phyloP scores from a whole-genome alignment of 1,140 invertebrate species.

The Nymphalis io region DNA sequence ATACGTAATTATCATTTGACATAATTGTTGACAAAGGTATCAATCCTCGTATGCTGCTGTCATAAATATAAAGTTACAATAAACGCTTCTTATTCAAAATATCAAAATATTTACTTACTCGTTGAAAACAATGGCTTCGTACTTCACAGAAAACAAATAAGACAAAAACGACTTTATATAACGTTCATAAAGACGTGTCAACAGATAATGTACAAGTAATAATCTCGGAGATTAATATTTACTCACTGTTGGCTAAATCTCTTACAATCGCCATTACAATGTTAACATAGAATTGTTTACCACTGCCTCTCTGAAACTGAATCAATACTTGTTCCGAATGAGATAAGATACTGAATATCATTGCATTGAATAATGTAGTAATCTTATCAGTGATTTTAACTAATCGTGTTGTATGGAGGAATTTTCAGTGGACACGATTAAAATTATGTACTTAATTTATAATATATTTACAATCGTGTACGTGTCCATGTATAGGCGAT shows the following conservation, averaged over 20 bases:
- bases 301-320: slow-evolving; percentile 11
- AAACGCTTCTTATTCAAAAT: too few species aligned
- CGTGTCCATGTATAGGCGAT: too few species aligned
- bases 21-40: too few species aligned
- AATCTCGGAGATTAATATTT: neutral
- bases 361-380: slow-evolving; percentile 45
- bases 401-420: slow-evolving; percentile 28
- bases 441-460: neutral
- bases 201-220: slow-evolving; percentile 2
- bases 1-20: too few species aligned
- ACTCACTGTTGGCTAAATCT: slow-evolving; percentile 38
- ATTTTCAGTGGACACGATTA: slow-evolving; percentile 13
- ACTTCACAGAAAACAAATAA: neutral
- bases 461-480: neutral
- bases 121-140: slow-evolving; percentile 1
- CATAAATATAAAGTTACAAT: too few species aligned
- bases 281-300: slow-evolving; percentile 44
- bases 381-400: slow-evolving; percentile 59
- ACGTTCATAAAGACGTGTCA: neutral
- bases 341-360: slow-evolving; percentile 58
- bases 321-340: slow-evolving; percentile 51
- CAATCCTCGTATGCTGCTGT: too few species aligned
- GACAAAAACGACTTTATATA: neutral
- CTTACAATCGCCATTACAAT: slow-evolving; percentile 37
- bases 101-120: slow-evolving; percentile 19